These are phyloP conservation scores for Popillia japonica DNA, from an alignment of 1,140 invertebrate species.

Conservation along the genomic window DNA sequence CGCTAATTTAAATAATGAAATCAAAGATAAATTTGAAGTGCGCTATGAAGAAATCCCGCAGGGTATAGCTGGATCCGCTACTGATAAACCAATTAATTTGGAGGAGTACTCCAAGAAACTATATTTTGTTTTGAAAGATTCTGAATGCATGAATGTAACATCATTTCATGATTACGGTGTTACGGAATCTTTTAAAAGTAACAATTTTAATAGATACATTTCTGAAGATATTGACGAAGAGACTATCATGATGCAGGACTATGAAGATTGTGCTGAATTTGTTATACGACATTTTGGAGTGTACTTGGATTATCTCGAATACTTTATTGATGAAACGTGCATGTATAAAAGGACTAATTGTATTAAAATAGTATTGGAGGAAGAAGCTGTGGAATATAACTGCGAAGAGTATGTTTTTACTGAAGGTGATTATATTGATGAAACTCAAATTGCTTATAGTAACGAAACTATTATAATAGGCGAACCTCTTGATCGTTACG, in stretches of 20 bases:
- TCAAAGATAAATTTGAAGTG: neutral
- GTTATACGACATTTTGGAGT: neutral
- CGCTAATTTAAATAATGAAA: neutral
- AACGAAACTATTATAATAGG: neutral
- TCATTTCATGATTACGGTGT: neutral
- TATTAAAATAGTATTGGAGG: neutral
- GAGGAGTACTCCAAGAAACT: neutral
- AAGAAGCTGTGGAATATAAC: neutral
- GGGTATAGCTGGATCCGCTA: neutral
- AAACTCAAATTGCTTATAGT: neutral
- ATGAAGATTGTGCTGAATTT: neutral
- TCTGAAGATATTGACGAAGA: neutral
- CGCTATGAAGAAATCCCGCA: neutral
- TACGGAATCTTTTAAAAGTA: neutral
- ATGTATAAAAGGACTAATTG: neutral
- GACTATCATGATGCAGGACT: neutral
- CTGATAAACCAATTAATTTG: neutral
- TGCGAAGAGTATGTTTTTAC: neutral
- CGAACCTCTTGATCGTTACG: neutral
- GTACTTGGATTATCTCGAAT: neutral
- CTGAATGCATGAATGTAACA: neutral
- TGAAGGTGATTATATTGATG: neutral
- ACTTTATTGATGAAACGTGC: neutral
- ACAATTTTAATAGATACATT: neutral
- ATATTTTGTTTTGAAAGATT: neutral